phyloP scores from a whole-genome alignment of 2,888 invertebrate genomes.

The Apamea anceps region DNA sequence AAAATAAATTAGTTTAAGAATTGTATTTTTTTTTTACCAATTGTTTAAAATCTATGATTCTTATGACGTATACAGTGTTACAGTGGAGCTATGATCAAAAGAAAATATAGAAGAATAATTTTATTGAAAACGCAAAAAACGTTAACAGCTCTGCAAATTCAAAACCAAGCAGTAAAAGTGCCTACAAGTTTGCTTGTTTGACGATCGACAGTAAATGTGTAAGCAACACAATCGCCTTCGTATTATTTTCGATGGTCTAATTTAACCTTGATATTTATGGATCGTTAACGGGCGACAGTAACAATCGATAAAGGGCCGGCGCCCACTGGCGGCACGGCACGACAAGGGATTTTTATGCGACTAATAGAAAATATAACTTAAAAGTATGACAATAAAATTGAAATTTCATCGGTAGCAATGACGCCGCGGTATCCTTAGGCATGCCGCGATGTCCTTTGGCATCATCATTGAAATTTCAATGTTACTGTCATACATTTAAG shows the following conservation, averaged over 20 bases:
- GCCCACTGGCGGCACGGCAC: too few relatives aligned
- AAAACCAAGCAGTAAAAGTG: constrained; percentile 40
- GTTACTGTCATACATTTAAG: too few relatives aligned
- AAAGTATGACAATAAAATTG: too few relatives aligned
- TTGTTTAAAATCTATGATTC: constrained; percentile 24
- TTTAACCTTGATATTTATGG: neutral
- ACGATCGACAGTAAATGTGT: neutral
- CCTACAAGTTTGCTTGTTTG: constrained; percentile 3
- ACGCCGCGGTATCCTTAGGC: too few relatives aligned
- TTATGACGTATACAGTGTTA: constrained; percentile 35
- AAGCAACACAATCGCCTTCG: neutral
- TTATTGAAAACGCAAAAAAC: constrained; percentile 29
- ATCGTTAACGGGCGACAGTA: neutral
- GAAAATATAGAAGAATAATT: constrained; percentile 25
- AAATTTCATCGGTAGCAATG: too few relatives aligned
- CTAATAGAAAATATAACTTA: too few relatives aligned
- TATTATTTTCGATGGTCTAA: neutral
- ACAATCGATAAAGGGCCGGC: too few relatives aligned
- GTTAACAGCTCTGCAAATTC: constrained; percentile 18
- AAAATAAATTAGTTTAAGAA: constrained; percentile 33
- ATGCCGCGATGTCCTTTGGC: too few relatives aligned
- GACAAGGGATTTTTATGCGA: too few relatives aligned
- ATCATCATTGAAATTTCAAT: too few relatives aligned
- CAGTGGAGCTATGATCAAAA: constrained; percentile 46
- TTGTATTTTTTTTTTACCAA: constrained; percentile 19